These are phyloP conservation scores for Anas bernieri DNA, from an alignment of 2,797 vertebrate species.

Conservation along the genomic window DNA sequence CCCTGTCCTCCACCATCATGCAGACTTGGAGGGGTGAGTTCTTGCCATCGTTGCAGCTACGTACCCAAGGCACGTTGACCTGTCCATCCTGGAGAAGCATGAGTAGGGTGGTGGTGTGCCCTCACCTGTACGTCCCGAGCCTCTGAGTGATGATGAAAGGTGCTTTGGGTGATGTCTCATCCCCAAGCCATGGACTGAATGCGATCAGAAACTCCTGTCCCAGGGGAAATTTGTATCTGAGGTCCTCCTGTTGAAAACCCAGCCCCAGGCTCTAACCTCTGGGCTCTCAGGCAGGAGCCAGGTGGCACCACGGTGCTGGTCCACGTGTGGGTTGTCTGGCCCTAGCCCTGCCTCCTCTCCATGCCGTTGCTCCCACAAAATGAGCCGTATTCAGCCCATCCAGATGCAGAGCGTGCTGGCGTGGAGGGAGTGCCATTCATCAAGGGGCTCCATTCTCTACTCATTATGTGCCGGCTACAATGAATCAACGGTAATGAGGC, in stretches of 20 bases:
- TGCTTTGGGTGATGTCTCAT: accelerated
- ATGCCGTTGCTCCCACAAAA: neutral
- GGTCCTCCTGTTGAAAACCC: neutral
- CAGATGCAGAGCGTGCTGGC: accelerated
- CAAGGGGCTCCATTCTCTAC: neutral
- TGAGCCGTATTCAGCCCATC: neutral
- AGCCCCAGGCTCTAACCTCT: neutral
- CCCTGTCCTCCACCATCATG: neutral
- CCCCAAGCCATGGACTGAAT: neutral
- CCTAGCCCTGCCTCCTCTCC: neutral
- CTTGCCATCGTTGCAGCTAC: neutral
- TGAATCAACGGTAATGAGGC: slow-evolving; percentile 57
- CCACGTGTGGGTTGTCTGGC: neutral
- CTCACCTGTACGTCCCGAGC: neutral
- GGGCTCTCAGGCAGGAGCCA: accelerated
- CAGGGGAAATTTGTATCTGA: neutral
- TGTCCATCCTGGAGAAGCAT: neutral
- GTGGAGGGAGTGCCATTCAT: neutral
- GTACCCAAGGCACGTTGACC: accelerated
- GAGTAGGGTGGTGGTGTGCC: neutral
- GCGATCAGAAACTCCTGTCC: accelerated
- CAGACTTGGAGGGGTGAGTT: neutral
- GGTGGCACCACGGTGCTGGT: neutral
- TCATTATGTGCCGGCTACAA: neutral
- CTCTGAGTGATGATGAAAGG: neutral